phyloP scores from a whole-genome alignment of 2,797 vertebrate species.

The Crocidura indochinensis region DNA sequence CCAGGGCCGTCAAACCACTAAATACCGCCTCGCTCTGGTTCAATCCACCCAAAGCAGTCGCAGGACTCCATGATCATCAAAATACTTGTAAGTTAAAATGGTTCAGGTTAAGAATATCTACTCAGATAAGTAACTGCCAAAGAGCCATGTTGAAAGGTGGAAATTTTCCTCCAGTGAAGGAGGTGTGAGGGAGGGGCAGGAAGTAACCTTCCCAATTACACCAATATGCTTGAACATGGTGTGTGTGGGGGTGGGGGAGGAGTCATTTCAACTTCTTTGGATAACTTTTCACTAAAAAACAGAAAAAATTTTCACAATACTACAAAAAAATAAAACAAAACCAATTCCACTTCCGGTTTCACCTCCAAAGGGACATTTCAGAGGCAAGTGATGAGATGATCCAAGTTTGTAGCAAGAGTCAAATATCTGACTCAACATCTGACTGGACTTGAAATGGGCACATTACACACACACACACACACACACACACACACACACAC shows the following conservation, averaged over 20 bases:
- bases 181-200: too few relatives aligned
- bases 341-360: neutral
- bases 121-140: neutral
- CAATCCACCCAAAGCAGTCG: slow-evolving; percentile 11
- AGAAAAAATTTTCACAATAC: neutral
- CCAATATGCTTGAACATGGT: neutral
- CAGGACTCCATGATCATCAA: neutral
- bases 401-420: too few relatives aligned
- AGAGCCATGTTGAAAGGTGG: neutral
- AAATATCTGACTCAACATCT: neutral
- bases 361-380: neutral
- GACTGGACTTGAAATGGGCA: neutral
- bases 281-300: neutral
- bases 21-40: neutral
- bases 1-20: slow-evolving; percentile 60
- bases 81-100: neutral
- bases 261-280: too few relatives aligned
- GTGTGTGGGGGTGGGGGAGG: too few relatives aligned
- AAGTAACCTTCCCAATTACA: neutral
- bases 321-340: neutral
- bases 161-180: too few relatives aligned
- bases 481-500: neutral
- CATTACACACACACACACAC: neutral
- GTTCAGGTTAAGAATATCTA: slow-evolving; percentile 19
- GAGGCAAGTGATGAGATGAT: too few relatives aligned